Base-by-base conservation (phyloP, 2,797 vertebrate species). In the Gallinago solitaria region DNA sequence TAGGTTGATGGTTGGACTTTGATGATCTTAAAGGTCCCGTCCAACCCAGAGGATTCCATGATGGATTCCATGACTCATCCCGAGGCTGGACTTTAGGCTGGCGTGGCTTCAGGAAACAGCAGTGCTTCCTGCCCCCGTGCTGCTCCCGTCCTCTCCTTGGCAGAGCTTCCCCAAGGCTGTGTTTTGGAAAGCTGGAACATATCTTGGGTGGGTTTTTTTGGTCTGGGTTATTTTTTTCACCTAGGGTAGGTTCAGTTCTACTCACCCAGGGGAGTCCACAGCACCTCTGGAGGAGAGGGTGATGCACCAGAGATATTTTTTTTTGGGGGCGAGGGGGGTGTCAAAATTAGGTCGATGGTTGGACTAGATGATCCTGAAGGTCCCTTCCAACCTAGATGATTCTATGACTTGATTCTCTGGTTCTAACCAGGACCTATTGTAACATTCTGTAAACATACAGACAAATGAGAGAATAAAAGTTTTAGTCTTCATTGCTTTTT, bases 121-220 rank as follows among this genome's bases (percentile, higher is more conserved):
- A 54, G 9, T 13, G 47, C 43, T 39, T 88, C 0, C 0, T 13
- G 65, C 21, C 30, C 15, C 37, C 0, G 1, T 37, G 19, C 59
- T 89, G 12, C 65, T 87, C 74, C 39, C 19, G 87, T 79, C 65
- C 50, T 73, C 82, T 53, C 19, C 23, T 41, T 57, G 32, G 45
- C 30, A 64, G 73, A 88, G 13, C n/a, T 91, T 48, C 20, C 33
- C 47, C 30, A 65, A 79, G 69, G 19, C 48, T 57, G 32, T 88
- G 45, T 88, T 95, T 77, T 37, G 68, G 63, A 89, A 89, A 76
- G 37, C 64, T 87, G n/a, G 30, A 61, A 68, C 28, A 30, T 45
- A 12, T 4, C 1, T 1, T 83, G 43, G 16, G 4, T 28, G 15
- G 50, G 12, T 25, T 27, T 51, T 53, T 30, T 27, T 67, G 45